Evolutionary conservation across 2,113 vertebrate species (phyloP), one percentile per base, ranked within the genome.

Genomic region (Brienomyrus brachyistius): DNA sequence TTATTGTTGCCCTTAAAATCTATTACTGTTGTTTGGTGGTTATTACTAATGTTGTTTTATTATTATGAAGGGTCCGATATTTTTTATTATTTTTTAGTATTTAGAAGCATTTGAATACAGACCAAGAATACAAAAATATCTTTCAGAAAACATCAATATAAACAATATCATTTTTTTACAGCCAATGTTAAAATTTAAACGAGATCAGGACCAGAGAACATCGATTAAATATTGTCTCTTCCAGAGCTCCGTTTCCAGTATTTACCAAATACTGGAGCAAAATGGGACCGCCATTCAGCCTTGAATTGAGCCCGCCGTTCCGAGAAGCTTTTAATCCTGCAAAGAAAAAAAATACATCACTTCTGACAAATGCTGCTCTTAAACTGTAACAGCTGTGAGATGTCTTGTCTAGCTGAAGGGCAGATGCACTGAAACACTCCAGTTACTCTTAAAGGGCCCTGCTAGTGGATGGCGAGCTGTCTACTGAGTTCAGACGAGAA

Each of bases 301-400:
- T 40, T 77, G 70, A 77, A 40, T 40, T 77, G 31, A 77, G 15
- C 40, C 43, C 6, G 2, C 87, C 19, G n/a, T 77, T 50, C 27
- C 10, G 45, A 88, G 45, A 88, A 52, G 59, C 88, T 88, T 88
- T 52, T 50, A 50, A 50, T 47, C 88, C 31, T 5, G 21, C 3
- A 21, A 27, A 83, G 54, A 82, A 83, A 48, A 84, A 48, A 50
- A 90, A 51, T 17, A 31, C 90, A 13, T 5, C 84, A 90, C 13
- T 90, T 56, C 66, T 85, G 40, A 31, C 88, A 88, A 0, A 0
- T 45, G 48, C 47, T 89, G 89, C 82, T 87, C 74, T 91, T 88
- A 82, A 91, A 86, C 89, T 51, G 91, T 90, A n/a, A 92, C 82
- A 89, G 77, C 43, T 31, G 91, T 85, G 47, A 87, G 89, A 88